phyloP scores from a whole-genome alignment of 2,113 vertebrate genomes.

The Melozone crissalis region DNA sequence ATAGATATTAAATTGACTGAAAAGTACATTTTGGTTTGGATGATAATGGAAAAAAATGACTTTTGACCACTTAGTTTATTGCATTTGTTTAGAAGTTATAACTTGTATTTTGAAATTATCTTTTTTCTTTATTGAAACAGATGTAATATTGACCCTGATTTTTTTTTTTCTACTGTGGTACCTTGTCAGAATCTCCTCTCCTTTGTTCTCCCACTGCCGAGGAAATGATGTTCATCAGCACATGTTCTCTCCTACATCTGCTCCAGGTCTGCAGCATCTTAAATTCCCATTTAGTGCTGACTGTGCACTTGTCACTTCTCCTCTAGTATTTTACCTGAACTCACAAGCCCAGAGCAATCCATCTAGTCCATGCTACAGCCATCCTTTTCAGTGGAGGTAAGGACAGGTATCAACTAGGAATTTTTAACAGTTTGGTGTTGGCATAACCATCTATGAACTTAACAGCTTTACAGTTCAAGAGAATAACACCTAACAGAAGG shows the following conservation, averaged over 20 bases:
- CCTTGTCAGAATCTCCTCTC: constrained; percentile 90
- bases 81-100: background rate
- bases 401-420: constrained; percentile 45
- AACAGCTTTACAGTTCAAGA: background rate
- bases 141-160: constrained; percentile 55
- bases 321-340: constrained; percentile 80
- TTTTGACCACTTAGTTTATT: constrained; percentile 37
- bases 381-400: constrained; percentile 95
- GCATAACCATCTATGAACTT: background rate
- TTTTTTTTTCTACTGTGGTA: constrained; percentile 50
- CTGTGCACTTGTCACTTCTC: constrained; percentile 82
- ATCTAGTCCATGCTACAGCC: constrained; percentile 78
- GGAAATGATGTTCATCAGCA: constrained; percentile 90
- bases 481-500: constrained; percentile 2
- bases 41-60: background rate
- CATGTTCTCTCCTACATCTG: constrained; percentile 84
- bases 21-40: background rate
- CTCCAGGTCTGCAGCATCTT: constrained; percentile 77
- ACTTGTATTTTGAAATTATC: background rate
- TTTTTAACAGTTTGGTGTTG: constrained; percentile 22
- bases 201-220: constrained; percentile 87
- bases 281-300: constrained; percentile 81
- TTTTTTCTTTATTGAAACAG: background rate
- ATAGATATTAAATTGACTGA: background rate
- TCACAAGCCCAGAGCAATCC: constrained; percentile 76